Evolutionary conservation across 2,888 invertebrate genomes (phyloP), one percentile per base, ranked within the genome.

Genomic region (Drosophila setosimentum): DNA sequence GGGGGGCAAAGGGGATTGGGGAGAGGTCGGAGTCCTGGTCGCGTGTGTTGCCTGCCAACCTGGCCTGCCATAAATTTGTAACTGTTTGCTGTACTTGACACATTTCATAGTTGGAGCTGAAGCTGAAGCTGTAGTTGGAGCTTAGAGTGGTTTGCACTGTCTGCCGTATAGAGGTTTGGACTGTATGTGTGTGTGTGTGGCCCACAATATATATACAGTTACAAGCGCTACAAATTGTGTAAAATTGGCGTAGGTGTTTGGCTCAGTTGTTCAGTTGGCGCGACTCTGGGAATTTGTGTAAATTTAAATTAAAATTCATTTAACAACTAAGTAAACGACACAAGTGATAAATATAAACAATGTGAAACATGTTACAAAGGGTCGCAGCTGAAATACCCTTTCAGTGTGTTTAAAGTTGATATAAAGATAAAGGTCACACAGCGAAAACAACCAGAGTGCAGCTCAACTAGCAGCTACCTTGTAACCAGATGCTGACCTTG

Each of bases 71-170:
- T 85, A 85, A 85, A 85, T 85, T 85, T 83, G 83, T 85, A 87
- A 79, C 85, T 85, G 85, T 87, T 85, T 83, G 83, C 85, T 87
- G 85, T 87, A 85, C 85, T 85, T 85, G 87, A 85, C 87, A 85
- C 85, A 87, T 85, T 83, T 87, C 83, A 79, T 73, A 69, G 83
- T 65, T 81, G 73, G 27, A 70, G 65, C 24, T 64, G 68, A 69
- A 72, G 33, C 33, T 33, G 13, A 8, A 8, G 76, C 65, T 40
- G 45, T 59, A 48, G 51, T 51, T 29, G 51, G 57, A 30, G 51
- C 58, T 53, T 11, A 21, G 69, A 69, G 68, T 59, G 59, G 51
- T 65, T 53, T 70, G 61, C 59, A 68, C 18, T 55, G 42, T 16
- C 70, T 45, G 62, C 49, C 66, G 63, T 30, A 55, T 62, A 66